Evolutionary conservation across 2,113 vertebrate genomes (phyloP), one percentile per base, ranked within the genome.

Genomic region (Hepsetus odoe): DNA sequence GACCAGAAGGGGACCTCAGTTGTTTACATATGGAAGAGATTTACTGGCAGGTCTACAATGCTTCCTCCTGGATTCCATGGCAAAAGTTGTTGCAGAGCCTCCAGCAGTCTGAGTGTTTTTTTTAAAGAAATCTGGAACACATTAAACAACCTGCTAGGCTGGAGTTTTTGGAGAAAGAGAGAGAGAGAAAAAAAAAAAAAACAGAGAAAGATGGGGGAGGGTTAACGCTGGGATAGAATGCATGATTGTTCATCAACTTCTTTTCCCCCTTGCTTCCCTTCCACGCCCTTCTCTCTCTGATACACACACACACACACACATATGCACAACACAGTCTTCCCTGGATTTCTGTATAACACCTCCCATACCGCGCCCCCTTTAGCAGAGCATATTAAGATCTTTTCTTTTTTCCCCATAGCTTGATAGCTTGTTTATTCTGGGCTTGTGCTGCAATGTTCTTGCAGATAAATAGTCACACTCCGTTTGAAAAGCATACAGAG

Each of bases 121-220:
- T n/a, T n/a, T 84, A 88, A 86, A 56, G 87, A 88, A 91, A 92
- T 92, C 91, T 93, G 92, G 92, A 93, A 92, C 90, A 87, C 87
- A 93, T 93, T 93, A 93, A 90, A 88, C 90, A 92, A 92, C 92
- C 92, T 93, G 91, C 90, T 88, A 88, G 86, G 86, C 79, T 72
- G 85, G 73, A 84, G 72, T 75, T 70, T 75, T 61, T 42, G 40
- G 40, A 42, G 40, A 12, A 12, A 42, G 40, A 42, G 40, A 62
- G 82, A 72, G 49, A 51, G 80, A 65, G 81, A 20, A 18, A 49
- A 18, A 49, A 18, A 20, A 2, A 14, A 56, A 66, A 82, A 56
- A 73, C 30, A 26, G 44, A 61, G 10, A 75, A 72, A 24, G 33
- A 67, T 85, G 87, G 85, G 86, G 87, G 83, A 81, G 87, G 88